Evolutionary conservation across 1,140 invertebrate species (phyloP), one percentile per base, ranked within the genome.

Genomic region (Thaumatotibia leucotreta): DNA sequence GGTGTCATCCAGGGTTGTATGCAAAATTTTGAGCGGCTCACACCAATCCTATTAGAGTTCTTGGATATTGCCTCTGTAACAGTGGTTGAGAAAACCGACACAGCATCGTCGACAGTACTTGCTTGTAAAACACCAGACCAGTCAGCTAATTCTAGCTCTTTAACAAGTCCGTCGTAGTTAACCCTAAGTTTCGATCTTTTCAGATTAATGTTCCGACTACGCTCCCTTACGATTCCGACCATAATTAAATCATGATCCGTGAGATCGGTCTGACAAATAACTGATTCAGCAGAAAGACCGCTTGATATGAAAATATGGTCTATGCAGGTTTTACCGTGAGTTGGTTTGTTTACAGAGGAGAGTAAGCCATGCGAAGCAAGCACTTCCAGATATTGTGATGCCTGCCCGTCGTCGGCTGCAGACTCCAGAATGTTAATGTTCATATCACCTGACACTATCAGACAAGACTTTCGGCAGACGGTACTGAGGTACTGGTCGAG

Each of bases 261-360:
- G 31, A 32, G 31, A 10, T 32, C 31, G 10, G 31, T 32, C 31
- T 4, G 10, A 10, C 65, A 67, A 23, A 67, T 35, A 0, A 67
- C 10, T 14, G 49, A 29, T 14, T 29, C 31, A 32, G 31, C 22
- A 4, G 10, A 2, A 29, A 10, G 14, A 4, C 11, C 24, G 20
- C 23, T 61, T 45, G 23, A 39, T 2, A 62, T 32, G 31, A 61
- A 62, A 9, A 67, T 62, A 62, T 67, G 65, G 23, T 67, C 65
- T 0, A 67, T 11, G 20, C 65, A 67, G 1, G 54, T n/a, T 14
- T 14, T 10, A 0, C 10, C 29, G 8, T 54, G 58, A 1, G 65
- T 67, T 0, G 65, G 65, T 24, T 50, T n/a, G 8, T 33, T 62
- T 6, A 67, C 49, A 2, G 65, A 54, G 0, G 65, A 54, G 2